phyloP scores from a whole-genome alignment of 1,140 invertebrate species.

The Pygmarrhopalites habei region DNA sequence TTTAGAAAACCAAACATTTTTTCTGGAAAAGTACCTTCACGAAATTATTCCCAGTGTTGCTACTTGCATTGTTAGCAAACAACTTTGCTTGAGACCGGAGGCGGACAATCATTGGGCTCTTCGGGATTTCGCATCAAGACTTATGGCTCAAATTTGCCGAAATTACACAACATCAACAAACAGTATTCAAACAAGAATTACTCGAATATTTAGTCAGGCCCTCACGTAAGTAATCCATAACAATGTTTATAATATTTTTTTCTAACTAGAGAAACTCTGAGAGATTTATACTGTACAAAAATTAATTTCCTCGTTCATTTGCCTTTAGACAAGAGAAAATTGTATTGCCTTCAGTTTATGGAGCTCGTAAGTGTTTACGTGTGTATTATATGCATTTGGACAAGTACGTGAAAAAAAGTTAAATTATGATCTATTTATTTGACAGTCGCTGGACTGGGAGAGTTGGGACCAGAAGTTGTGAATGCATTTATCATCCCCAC shows the following conservation, averaged over 20 bases:
- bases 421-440: constrained; percentile 87
- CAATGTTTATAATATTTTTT: too few relatives aligned
- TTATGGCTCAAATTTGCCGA: constrained; percentile 93
- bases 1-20: constrained; percentile 90
- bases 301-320: too few relatives aligned
- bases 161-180: constrained; percentile 95
- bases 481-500: constrained; percentile 85
- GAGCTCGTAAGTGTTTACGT: too few relatives aligned
- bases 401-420: too few relatives aligned
- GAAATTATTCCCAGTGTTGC: constrained; percentile 93
- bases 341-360: too few relatives aligned
- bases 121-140: constrained; percentile 87
- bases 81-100: constrained; percentile 90
- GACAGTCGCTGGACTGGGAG: constrained; percentile 76
- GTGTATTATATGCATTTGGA: too few relatives aligned
- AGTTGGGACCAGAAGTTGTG: constrained; percentile 86
- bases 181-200: constrained; percentile 89
- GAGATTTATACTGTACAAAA: too few relatives aligned
- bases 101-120: constrained; percentile 98
- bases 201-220: constrained; percentile 66
- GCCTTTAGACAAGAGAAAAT: too few relatives aligned
- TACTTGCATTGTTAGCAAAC: constrained; percentile 93
- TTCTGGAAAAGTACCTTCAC: constrained; percentile 97
- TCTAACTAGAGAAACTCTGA: too few relatives aligned
- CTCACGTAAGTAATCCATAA: constrained; percentile 59